These are phyloP conservation scores for Anthonomus grandis DNA, from an alignment of 1,140 invertebrate species.

Conservation along the genomic window DNA sequence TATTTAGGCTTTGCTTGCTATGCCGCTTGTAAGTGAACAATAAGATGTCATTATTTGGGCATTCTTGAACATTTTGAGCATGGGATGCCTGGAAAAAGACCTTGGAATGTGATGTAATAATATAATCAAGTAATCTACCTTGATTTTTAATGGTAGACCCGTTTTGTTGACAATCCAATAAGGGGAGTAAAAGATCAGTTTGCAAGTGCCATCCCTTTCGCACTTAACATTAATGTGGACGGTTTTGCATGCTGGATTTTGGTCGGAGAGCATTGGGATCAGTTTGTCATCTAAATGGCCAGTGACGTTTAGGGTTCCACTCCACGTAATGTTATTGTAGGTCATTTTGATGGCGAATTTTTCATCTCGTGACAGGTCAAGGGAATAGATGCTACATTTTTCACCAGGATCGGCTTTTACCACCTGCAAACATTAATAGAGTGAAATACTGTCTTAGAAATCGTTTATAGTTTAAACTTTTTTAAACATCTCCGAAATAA, in stretches of 20 bases:
- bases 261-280: slow-evolving; percentile 63
- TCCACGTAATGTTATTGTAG: slow-evolving; percentile 69
- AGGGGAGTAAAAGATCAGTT: slow-evolving; percentile 72
- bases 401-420: slow-evolving; percentile 68
- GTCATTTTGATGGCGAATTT: slow-evolving; percentile 63
- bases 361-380: slow-evolving; percentile 59
- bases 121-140: slow-evolving; percentile 55
- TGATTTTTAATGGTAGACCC: slow-evolving; percentile 70
- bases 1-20: slow-evolving; percentile 58
- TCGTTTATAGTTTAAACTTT: background rate
- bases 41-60: slow-evolving; percentile 61
- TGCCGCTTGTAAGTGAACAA: slow-evolving; percentile 69
- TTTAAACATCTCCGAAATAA: background rate
- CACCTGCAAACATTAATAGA: background rate
- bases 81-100: slow-evolving; percentile 55
- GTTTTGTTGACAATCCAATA: slow-evolving; percentile 94
- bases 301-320: slow-evolving; percentile 64
- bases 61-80: slow-evolving; percentile 62
- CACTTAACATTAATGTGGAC: slow-evolving; percentile 65
- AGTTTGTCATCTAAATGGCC: slow-evolving; percentile 66
- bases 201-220: slow-evolving; percentile 57
- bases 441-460: no score
- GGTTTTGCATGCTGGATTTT: slow-evolving; percentile 60
- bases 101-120: background rate
- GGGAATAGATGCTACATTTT: slow-evolving; percentile 62